These are phyloP conservation scores for Halcyon badia DNA, from an alignment of 2,797 vertebrate genomes.

Conservation along the genomic window DNA sequence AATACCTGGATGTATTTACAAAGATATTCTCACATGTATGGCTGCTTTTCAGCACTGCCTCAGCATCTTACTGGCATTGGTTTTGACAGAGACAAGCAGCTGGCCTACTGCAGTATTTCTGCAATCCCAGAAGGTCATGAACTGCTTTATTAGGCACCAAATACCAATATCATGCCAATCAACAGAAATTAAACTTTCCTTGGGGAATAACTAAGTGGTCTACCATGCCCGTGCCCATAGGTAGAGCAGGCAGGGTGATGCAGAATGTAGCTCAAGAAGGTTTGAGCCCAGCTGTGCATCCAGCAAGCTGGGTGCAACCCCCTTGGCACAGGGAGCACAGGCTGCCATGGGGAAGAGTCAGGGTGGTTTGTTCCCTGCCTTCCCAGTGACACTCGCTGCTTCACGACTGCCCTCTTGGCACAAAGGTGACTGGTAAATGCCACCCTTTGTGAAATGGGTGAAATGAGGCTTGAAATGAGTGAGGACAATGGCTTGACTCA, in stretches of 20 bases:
- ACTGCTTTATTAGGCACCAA: not conserved
- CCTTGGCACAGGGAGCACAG: not conserved
- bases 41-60: not conserved
- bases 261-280: not conserved
- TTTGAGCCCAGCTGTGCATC: not conserved
- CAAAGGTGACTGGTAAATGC: not conserved
- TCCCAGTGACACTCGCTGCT: not conserved
- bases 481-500: not conserved
- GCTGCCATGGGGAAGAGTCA: not conserved
- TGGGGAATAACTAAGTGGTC: not conserved
- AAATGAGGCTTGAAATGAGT: not conserved
- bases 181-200: not conserved
- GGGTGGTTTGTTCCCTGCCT: not conserved
- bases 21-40: not conserved
- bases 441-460: not conserved
- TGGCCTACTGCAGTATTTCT: not conserved
- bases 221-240: accelerated
- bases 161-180: not conserved
- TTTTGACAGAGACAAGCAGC: not conserved
- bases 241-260: accelerated
- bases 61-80: not conserved
- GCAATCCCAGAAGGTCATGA: not conserved
- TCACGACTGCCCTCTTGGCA: not conserved
- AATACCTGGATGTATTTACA: not conserved
- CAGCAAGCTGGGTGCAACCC: not conserved